Conservation (phyloP, 2,113 vertebrate species). For the Entelurus aequoreus region DNA sequence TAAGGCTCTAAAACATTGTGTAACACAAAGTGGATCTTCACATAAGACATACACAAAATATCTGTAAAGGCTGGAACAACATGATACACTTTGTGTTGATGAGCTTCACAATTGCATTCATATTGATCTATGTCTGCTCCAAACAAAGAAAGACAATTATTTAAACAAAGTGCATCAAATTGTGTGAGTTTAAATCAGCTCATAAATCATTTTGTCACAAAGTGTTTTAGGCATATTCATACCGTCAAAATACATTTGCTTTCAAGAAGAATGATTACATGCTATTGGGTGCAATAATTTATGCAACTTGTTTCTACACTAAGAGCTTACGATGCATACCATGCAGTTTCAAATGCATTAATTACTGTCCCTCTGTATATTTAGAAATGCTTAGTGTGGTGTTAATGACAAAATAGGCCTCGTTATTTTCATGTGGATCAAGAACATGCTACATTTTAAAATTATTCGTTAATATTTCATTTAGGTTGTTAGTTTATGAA, state of each 20-base stretch:
- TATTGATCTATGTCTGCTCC: conserved; percentile 39
- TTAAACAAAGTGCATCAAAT: background rate
- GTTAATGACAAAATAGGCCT: conserved; percentile 29
- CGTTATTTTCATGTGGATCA: conserved; percentile 9
- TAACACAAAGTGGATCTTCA: conserved; percentile 26
- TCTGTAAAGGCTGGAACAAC: conserved; percentile 19
- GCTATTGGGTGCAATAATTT: conserved; percentile 19
- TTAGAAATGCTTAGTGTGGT: conserved; percentile 41
- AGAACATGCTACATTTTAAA: conserved; percentile 10
- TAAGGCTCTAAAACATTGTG: conserved; percentile 35
- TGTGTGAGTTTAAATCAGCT: no score
- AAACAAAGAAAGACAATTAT: conserved; percentile 10
- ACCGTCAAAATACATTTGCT: no score
- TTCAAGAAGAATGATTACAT: no score
- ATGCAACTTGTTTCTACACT: conserved; percentile 36
- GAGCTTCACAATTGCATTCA: conserved; percentile 19
- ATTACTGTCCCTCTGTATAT: conserved; percentile 30
- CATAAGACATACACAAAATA: conserved; percentile 41
- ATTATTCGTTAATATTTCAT: no score
- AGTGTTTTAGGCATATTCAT: no score
- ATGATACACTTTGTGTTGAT: conserved; percentile 30
- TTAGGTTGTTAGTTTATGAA: no score
- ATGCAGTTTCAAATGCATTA: conserved; percentile 36
- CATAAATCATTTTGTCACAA: no score
- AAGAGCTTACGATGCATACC: conserved; percentile 16